These are phyloP conservation scores for Aptenodytes forsteri DNA, from an alignment of 2,113 vertebrate species.

Conservation along the genomic window DNA sequence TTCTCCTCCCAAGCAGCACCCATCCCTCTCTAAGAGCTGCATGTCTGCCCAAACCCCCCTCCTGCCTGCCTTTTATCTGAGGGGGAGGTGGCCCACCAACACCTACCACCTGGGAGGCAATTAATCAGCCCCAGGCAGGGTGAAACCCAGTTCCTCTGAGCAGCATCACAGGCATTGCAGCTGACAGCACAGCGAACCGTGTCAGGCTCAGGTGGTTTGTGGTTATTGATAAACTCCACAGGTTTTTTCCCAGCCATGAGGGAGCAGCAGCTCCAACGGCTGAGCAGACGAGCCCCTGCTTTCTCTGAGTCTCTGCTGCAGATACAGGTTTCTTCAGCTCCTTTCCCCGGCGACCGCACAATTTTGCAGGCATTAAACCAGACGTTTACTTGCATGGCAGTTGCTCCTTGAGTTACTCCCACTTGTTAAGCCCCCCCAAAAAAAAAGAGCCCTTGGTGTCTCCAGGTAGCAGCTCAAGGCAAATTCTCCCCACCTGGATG, in stretches of 20 bases:
- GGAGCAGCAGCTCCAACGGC: not conserved
- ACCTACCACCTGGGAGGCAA: not conserved
- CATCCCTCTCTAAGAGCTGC: fast-evolving
- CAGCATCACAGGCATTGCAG: not conserved
- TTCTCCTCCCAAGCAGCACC: not conserved
- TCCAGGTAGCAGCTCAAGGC: not conserved
- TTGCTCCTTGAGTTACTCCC: not conserved
- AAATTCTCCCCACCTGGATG: not conserved
- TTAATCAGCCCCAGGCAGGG: not conserved
- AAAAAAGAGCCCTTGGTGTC: no score
- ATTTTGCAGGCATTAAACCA: not conserved
- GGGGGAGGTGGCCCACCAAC: not conserved
- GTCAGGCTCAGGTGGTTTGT: not conserved
- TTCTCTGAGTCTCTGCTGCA: not conserved
- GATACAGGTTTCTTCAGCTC: not conserved
- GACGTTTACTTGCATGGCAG: not conserved
- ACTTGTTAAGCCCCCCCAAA: not conserved
- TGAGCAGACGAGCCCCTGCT: not conserved
- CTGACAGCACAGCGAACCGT: fast-evolving
- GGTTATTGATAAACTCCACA: not conserved
- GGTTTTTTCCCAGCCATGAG: not conserved
- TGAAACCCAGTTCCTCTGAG: not conserved
- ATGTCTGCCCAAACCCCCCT: not conserved
- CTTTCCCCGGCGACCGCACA: no score
- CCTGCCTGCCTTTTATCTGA: not conserved